Percentiles rank a stretch among this genome's conserved stretches.
These are phyloP conservation scores for Agrotis puta DNA, from an alignment of 2,888 invertebrate genomes.

Conservation along the genomic window DNA sequence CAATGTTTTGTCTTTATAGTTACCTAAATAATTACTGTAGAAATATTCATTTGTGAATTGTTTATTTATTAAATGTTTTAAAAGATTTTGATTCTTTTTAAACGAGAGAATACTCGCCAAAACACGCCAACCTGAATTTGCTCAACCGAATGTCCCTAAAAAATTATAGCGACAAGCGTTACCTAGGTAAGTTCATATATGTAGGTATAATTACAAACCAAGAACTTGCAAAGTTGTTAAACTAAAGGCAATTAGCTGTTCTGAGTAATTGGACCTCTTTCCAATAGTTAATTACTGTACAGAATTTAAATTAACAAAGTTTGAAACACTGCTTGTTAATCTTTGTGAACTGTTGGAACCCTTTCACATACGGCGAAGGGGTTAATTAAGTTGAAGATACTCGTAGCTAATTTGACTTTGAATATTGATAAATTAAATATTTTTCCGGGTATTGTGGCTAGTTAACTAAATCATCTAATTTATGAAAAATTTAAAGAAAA, in stretches of 20 bases:
- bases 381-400: slow-evolving; percentile 1
- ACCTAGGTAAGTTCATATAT: not conserved
- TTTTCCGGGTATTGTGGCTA: not conserved
- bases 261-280: slow-evolving; percentile 47
- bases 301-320: slow-evolving; percentile 68
- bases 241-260: slow-evolving; percentile 45
- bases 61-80: slow-evolving; percentile 39
- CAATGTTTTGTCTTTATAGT: slow-evolving; percentile 40
- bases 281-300: slow-evolving; percentile 39
- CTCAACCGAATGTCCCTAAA: not conserved
- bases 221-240: slow-evolving; percentile 37
- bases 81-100: not conserved
- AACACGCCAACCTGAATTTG: too few relatives aligned
- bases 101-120: not conserved
- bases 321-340: slow-evolving; percentile 64
- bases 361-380: slow-evolving; percentile 31
- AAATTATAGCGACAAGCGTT: not conserved
- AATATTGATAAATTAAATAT: not conserved
- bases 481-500: too few relatives aligned
- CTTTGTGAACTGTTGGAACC: slow-evolving; percentile 39
- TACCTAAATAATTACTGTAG: slow-evolving; percentile 13
- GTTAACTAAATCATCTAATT: too few relatives aligned
- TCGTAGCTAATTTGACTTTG: not conserved
- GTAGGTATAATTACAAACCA: slow-evolving; percentile 40
- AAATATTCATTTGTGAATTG: slow-evolving; percentile 19